A percentile compares a stretch with the other conserved stretches of the same genome.
Conservation (phyloP, 2,113 vertebrate genomes). For the Harpagus bidentatus region DNA sequence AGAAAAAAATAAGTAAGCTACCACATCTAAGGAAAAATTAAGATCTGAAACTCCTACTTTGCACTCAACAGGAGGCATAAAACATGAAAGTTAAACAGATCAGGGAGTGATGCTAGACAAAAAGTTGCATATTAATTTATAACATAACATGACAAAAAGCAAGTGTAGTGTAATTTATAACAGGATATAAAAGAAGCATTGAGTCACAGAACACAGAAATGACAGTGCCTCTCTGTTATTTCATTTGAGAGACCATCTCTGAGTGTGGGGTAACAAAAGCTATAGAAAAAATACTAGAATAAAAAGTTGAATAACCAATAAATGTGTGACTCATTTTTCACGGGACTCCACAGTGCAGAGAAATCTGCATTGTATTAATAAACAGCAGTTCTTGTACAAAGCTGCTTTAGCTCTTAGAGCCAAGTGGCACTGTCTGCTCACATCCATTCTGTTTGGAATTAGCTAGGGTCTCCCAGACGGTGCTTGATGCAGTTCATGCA, state of each 20-base stretch:
- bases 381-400: neutral
- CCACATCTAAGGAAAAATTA: neutral
- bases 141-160: neutral
- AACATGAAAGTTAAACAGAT: neutral
- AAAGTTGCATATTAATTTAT: neutral
- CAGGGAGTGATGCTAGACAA: neutral
- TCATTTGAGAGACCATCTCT: neutral
- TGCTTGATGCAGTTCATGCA: fast-evolving
- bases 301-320: neutral
- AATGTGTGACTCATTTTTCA: neutral
- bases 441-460: neutral
- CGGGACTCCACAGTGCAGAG: neutral
- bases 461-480: neutral
- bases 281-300: neutral
- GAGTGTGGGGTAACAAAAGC: neutral
- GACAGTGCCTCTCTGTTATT: neutral
- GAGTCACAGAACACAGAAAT: neutral
- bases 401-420: neutral
- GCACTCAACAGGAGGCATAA: neutral
- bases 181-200: neutral
- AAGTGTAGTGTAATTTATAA: neutral
- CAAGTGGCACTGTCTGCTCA: neutral
- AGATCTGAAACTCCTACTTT: neutral
- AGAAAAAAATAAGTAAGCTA: neutral
- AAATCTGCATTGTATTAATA: neutral